Evolutionary conservation across 2,113 vertebrate genomes (phyloP).

Genomic region (Chaenocephalus aceratus): DNA sequence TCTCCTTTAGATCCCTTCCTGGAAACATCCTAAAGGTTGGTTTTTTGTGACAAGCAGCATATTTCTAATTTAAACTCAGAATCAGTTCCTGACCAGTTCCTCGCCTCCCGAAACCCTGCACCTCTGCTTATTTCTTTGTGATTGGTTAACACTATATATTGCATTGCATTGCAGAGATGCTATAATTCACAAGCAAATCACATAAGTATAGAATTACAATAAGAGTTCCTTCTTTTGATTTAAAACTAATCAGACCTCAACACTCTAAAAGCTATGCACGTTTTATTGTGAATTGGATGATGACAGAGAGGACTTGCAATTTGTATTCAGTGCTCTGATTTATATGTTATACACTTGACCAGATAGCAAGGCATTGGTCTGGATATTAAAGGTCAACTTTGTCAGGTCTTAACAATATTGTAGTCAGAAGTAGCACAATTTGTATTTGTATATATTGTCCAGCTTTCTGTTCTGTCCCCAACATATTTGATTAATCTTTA

Average conservation of each 20-base stretch:
- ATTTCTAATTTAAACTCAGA: background rate
- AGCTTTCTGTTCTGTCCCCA: no score
- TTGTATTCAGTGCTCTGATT: background rate
- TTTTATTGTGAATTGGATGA: background rate
- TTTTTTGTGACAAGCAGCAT: background rate
- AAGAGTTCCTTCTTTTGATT: background rate
- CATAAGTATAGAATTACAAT: background rate
- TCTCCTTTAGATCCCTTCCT: background rate
- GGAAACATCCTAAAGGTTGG: background rate
- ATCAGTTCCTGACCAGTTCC: no score
- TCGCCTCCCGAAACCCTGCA: no score
- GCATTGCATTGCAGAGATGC: background rate
- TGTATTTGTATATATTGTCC: no score
- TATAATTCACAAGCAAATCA: background rate
- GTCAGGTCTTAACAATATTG: background rate
- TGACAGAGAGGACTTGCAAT: background rate
- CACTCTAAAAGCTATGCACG: background rate
- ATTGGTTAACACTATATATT: background rate
- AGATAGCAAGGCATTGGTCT: background rate
- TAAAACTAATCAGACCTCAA: background rate
- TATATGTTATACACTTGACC: background rate
- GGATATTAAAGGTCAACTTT: background rate
- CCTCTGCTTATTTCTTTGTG: background rate
- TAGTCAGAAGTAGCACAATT: no score
- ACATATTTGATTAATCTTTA: conserved; percentile 1